These are phyloP conservation scores for Thymelicus lineola DNA, from an alignment of 2,888 invertebrate species.

Conservation along the genomic window DNA sequence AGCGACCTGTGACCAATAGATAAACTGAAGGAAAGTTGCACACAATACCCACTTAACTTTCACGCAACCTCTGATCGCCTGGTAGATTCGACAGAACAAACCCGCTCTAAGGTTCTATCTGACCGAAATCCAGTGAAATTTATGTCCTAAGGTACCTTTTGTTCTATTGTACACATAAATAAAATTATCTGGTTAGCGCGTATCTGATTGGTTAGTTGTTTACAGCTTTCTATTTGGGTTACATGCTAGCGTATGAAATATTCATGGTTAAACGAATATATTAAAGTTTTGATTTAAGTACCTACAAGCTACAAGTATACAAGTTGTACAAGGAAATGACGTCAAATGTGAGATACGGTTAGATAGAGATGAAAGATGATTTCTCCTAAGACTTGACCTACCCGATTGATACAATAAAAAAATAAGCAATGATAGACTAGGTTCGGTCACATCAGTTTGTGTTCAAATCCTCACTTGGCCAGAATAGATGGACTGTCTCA, in stretches of 20 bases:
- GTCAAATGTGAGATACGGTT: background rate
- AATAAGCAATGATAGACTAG: too few relatives aligned
- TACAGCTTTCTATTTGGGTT: slow-evolving; percentile 32
- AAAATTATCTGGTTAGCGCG: slow-evolving; percentile 31
- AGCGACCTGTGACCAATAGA: slow-evolving; percentile 46
- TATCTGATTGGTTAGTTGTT: slow-evolving; percentile 33
- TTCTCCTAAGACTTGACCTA: too few relatives aligned
- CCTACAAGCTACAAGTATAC: too few relatives aligned
- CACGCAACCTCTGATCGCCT: slow-evolving; percentile 62
- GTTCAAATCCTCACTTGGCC: too few relatives aligned
- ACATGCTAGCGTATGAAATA: slow-evolving; percentile 34
- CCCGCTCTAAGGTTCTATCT: slow-evolving; percentile 30
- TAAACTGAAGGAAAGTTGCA: slow-evolving; percentile 60
- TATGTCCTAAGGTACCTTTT: slow-evolving; percentile 37
- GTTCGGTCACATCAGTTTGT: too few relatives aligned
- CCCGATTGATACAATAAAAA: too few relatives aligned
- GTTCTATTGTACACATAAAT: slow-evolving; percentile 38
- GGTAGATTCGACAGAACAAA: slow-evolving; percentile 48
- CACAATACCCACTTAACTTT: slow-evolving; percentile 63
- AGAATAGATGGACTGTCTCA: too few relatives aligned
- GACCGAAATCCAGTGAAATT: slow-evolving; percentile 39
- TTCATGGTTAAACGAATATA: slow-evolving; percentile 27
- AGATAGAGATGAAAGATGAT: too few relatives aligned
- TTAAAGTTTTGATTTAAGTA: slow-evolving; percentile 7
- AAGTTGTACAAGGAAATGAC: background rate